Base-by-base conservation (phyloP, 2,797 vertebrate genomes). In the Morus bassanus region DNA sequence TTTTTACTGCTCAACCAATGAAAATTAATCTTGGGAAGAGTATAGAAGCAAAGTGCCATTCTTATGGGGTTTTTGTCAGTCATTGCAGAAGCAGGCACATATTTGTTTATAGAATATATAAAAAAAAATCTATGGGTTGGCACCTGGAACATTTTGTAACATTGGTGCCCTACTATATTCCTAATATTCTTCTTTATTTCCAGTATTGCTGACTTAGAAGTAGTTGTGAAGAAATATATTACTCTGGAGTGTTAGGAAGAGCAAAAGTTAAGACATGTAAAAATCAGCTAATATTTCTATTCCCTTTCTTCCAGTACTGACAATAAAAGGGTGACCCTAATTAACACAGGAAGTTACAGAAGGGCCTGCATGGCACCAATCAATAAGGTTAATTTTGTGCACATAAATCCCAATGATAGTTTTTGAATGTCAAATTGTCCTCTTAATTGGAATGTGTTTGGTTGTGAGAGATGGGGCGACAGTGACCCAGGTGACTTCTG, bases 241-340 rank as follows among this genome's bases (percentile, higher is more conserved):
- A 43, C 7, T 6, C 22, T 39, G 21, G 22, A n/a, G 5, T 23
- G 10, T 6, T 73, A 56, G 57, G 61, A 84, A 90, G 37, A 68
- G 2, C 15, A 78, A 75, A 6, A 10, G 18, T 81, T 67, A 70
- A 78, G 14, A 28, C 0, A 0, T 27, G 7, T 56, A 37, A 64
- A 75, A 94, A 18, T 0, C 5, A 63, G 31, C 8, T 50, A 30
- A 74, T 45, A 43, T 63, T 67, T 70, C 43, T 70, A 13, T 53
- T 83, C 25, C 59, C 11, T 6, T 73, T 74, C 30, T 74, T 57
- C 24, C 9, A 39, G 16, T 63, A 35, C 6, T 76, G 48, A 48
- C 73, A 79, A 39, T 63, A 73, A 63, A 82, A 46, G 19, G 5
- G 24, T 80, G 30, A 76, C 64, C 67, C 24, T 65, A 70, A 91